Evolutionary conservation across 2,797 vertebrate genomes (phyloP), one percentile per base, ranked within the genome.

Genomic region (Phalloptychus januarius): DNA sequence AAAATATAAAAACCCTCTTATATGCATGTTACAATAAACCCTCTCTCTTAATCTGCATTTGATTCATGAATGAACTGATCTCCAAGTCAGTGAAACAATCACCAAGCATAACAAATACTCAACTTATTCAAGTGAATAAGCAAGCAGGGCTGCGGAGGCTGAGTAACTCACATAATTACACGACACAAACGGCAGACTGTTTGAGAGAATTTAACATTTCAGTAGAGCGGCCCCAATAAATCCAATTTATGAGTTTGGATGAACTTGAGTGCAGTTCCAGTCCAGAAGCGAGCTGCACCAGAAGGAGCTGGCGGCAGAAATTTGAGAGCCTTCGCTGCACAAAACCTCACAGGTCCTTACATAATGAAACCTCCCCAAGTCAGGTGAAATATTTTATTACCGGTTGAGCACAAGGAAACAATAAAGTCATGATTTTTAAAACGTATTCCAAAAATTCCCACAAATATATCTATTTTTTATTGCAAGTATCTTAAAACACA

Each of bases 211-310:
- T 76, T 36, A 20, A 54, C 25, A 54, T 81, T 75, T 71, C 20
- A 52, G 5, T 74, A 20, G 3, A 58, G 58, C 58, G 45, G 65
- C 79, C 50, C 38, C 73, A 85, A 77, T 33, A 83, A 90, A 89
- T 89, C 28, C n/a, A 72, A 82, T 86, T 79, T 65, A 44, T 48
- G 48, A 79, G 71, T 84, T 80, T 76, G 67, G 1, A 38, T 82
- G 82, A 42, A 81, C 78, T 88, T 50, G 76, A 79, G 81, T 79
- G 63, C 77, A 46, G 77, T n/a, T 78, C 63, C 40, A 71, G 44
- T 85, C 74, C 18, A 54, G 75, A 81, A 75, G 56, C 36, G 38
- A 61, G 15, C 77, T 79, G 82, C 50, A 83, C n/a, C 56, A 79
- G 28, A 80, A 85, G 72, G 7, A 84, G 76, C 75, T 50, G 71